Base-by-base conservation (phyloP, 2,888 invertebrate species). In the Ectemnius continuus region DNA sequence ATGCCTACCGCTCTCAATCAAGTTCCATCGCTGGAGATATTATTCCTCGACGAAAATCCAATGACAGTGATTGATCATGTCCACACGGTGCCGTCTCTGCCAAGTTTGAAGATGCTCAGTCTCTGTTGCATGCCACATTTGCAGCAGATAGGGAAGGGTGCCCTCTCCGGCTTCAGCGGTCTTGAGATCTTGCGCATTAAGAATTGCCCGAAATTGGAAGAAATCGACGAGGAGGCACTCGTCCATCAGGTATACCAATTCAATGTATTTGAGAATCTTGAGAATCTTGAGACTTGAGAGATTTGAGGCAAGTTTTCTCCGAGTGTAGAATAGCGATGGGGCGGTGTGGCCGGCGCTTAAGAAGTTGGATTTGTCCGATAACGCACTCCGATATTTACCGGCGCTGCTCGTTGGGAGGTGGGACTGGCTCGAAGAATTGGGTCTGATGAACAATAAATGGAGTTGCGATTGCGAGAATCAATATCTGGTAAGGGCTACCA, bases 391-490 rank as follows among this genome's bases (percentile, higher is more conserved):
- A 0, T 93, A 93, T 80, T 89, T 97, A n/a, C 93, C 96, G 78
- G 91, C 92, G n/a, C 92, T 92, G 14, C 89, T 95, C 57, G 80
- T 95, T 2, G 92, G 93, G 0, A 93, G 94, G 66, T 97, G 96
- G 97, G 94, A 95, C 83, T 91, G 93, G 36, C 88, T 97, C 16
- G 91, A 93, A 36, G 92, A 92, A 63, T 88, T 97, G 63, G 94
- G 96, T 79, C 92, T 97, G 8, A 93, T 93, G 47, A 93, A 93
- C 83, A 97, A 97, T 88, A 94, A 95, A 0, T 97, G 94, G 94
- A 91, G 93, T 28, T 97, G 97, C 87, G 96, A 96, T 88, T 96
- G 95, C 85, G 93, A 94, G 74, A 96, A 96, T 72, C 94, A 95
- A 85, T 95, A 95, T 94, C 92, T 97, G 91, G 94, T 96, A 16